Conservation (phyloP, 2,888 invertebrate genomes). For the Pollenia angustigena region DNA sequence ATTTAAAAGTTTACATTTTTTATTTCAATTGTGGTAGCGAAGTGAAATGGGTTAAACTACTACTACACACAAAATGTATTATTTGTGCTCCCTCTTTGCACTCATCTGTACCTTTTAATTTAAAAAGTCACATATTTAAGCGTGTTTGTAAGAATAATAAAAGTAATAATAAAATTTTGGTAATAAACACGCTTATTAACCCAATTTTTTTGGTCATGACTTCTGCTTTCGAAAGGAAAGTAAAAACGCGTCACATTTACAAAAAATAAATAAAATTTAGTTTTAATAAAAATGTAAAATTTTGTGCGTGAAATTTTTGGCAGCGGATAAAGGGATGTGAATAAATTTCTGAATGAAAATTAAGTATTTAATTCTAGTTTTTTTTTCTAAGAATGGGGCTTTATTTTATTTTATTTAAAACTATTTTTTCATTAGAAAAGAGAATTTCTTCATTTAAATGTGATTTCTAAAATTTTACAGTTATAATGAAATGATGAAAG, state of each 20-base stretch:
- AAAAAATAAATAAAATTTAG: conserved; percentile 39
- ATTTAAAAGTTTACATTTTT: no score
- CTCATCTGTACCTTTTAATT: conserved; percentile 7
- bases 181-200: conserved; percentile 81
- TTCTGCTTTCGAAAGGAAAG: conserved; percentile 35
- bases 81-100: background rate
- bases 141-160: background rate
- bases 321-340: background rate
- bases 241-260: conserved; percentile 34
- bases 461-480: conserved; percentile 17
- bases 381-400: background rate
- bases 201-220: conserved; percentile 75
- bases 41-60: no score
- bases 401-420: no score
- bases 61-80: background rate
- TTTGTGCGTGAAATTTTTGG: background rate
- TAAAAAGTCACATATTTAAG: conserved; percentile 21
- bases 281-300: conserved; percentile 55
- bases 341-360: background rate
- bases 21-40: no score
- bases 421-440: no score
- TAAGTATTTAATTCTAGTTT: background rate
- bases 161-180: conserved; percentile 38
- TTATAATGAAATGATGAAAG: conserved; percentile 23
- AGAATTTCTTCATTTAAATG: background rate